Base-by-base conservation (phyloP, 2,797 vertebrate genomes). In the Pogoniulus pusillus region DNA sequence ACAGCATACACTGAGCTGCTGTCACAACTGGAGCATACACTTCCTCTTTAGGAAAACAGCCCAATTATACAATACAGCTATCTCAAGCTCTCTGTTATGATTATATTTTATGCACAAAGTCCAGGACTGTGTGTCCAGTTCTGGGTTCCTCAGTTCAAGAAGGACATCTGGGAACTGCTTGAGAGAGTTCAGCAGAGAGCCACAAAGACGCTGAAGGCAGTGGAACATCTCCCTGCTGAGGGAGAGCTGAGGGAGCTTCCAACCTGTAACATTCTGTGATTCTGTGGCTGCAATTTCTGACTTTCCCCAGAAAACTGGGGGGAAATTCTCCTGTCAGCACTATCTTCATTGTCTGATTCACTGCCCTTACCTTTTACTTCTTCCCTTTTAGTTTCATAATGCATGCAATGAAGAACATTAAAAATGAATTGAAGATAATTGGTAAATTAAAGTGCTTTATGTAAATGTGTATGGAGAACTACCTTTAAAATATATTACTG, bases 1-100 rank as follows among this genome's bases (percentile, higher is more conserved):
- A 63, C 5, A 66, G 41, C 37, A 54, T 24, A 64, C 23, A 55
- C 14, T 54, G 10, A 2, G 7, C 22, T 82, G 17, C 43, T 80
- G 12, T 30, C 65, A 94, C 95, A 96, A 70, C n/a, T 71, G 65
- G 82, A 75, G 20, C 47, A 65, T 27, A 84, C 93, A 81, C 3
- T 75, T 85, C 57, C n/a, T 37, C 35, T 43, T 60, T n/a, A 76
- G 63, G 65, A 83, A 85, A 77, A 3, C 11, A 83, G 74, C 15
- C 20, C 12, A 87, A 37, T 49, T 78, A 75, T 19, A 7, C 8
- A 57, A 49, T 73, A 59, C 91, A 93, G 54, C 2, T 47, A 2
- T 32, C 45, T 85, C 62, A 66, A 35, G 27, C 87, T 85, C 88
- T 76, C 41, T 69, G 22, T 75, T 49, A 54, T 54, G 10, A 62